Conservation (phyloP, 2,888 invertebrate genomes). For the Ectobius pallidus region DNA sequence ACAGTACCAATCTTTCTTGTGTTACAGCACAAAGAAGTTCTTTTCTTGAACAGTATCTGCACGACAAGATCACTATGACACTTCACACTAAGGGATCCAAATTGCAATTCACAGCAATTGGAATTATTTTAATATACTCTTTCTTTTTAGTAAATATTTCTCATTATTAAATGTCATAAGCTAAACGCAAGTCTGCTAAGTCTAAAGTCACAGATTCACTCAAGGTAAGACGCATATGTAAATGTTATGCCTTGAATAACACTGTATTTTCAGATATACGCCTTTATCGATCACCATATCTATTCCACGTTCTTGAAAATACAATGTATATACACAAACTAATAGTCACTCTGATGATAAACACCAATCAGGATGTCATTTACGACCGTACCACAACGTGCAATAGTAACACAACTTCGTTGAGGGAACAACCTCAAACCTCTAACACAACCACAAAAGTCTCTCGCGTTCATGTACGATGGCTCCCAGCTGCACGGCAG, state of each 20-base stretch:
- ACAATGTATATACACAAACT: neutral
- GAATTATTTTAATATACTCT: too few species aligned
- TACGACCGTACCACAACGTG: neutral
- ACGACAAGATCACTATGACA: constrained; percentile 3
- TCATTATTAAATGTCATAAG: neutral
- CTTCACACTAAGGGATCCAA: constrained; percentile 10
- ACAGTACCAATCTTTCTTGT: constrained; percentile 10
- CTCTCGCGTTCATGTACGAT: neutral
- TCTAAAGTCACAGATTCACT: neutral
- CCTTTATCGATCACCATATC: neutral
- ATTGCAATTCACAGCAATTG: neutral
- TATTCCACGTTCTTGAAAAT: neutral
- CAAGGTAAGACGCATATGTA: neutral
- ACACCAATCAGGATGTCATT: neutral
- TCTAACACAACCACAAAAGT: neutral
- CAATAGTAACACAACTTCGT: neutral
- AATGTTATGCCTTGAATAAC: neutral
- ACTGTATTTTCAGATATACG: neutral
- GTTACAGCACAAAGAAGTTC: constrained; percentile 2
- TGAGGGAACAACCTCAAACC: neutral
- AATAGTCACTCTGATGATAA: neutral
- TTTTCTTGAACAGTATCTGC: constrained; percentile 6
- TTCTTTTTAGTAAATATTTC: too few species aligned
- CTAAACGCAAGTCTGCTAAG: neutral
- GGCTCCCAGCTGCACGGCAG: constrained; percentile 6